Evolutionary conservation across 2,888 invertebrate species (phyloP), one percentile per base, ranked within the genome.

Genomic region (Drosophila mimica): DNA sequence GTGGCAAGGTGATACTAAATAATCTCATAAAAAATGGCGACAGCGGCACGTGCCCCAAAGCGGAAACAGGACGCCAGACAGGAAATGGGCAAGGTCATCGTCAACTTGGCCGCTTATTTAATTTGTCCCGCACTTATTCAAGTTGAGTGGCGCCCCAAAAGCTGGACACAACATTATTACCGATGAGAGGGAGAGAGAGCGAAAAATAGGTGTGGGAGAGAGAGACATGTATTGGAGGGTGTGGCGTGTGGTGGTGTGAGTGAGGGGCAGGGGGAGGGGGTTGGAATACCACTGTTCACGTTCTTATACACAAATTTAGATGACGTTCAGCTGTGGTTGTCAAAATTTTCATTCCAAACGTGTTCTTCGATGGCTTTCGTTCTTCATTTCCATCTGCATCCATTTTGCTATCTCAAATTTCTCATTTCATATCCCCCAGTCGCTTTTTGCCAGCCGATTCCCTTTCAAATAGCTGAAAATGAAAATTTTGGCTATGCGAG

Each of bases 401-500:
- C 20, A 9, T 13, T 30, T 8, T 28, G 17, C 25, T 15, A 25
- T 7, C 25, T 25, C 46, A 46, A 46, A 15, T 8, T 46, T 46
- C 25, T 4, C 46, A 15, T 25, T 46, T 46, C 40, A 40, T n/a
- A 40, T 40, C 9, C 46, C 15, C 8, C 46, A 15, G 20, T 11
- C 20, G 1, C 11, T 9, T 40, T 20, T 3, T 59, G 28, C 36
- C n/a, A 25, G 31, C 20, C 48, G 20, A 56, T 68, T 58, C 46
- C 65, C 31, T 51, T 62, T 52, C 69, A 77, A 79, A 76, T 66
- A 74, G 82, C 84, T 78, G 76, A 74, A 84, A 82, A 70, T 81
- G 71, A 79, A 74, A 76, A 84, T 88, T 83, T 84, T 76, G 88
- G 78, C 81, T 82, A 82, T 88, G 85, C 84, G 71, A 76, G 76